A percentile compares a stretch with the other conserved stretches of the same genome.
phyloP scores from a whole-genome alignment of 2,113 vertebrate genomes.

The Tetrax tetrax region DNA sequence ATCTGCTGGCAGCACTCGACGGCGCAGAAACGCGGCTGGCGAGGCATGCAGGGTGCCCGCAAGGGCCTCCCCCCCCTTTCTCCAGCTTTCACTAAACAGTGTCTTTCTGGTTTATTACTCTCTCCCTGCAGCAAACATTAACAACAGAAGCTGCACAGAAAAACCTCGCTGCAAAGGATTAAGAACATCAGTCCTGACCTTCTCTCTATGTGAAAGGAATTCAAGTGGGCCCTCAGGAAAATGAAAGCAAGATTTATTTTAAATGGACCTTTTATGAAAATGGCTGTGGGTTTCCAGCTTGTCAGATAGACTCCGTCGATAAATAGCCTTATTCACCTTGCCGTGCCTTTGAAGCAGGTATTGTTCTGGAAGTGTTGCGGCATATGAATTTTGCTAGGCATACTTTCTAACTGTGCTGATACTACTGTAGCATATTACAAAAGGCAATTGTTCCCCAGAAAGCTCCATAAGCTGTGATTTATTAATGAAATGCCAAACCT shows the following conservation, averaged over 20 bases:
- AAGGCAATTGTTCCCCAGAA: constrained; percentile 25
- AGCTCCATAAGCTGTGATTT: constrained; percentile 10
- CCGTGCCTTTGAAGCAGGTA: constrained; percentile 40
- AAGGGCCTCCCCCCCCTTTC: neutral
- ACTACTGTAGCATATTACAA: neutral
- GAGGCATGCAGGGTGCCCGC: neutral
- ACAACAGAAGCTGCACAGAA: constrained; percentile 9
- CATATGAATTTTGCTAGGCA: constrained; percentile 28
- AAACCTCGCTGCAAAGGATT: constrained; percentile 4
- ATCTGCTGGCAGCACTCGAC: neutral
- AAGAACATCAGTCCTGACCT: constrained; percentile 65
- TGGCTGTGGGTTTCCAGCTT: constrained; percentile 45
- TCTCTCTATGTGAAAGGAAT: constrained; percentile 31
- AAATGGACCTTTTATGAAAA: constrained; percentile 69
- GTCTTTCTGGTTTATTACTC: constrained; percentile 46
- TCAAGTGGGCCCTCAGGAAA: constrained; percentile 66
- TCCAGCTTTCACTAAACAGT: neutral
- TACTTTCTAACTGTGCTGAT: neutral
- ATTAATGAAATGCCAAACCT: constrained; percentile 35
- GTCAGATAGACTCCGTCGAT: constrained; percentile 17
- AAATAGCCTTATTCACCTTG: constrained; percentile 63
- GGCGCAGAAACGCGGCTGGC: neutral
- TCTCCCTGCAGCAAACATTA: constrained; percentile 53
- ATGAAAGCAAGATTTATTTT: constrained; percentile 65
- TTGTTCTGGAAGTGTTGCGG: constrained; percentile 28